Evolutionary conservation across 2,797 vertebrate species (phyloP).

Genomic region (Alosa sapidissima): DNA sequence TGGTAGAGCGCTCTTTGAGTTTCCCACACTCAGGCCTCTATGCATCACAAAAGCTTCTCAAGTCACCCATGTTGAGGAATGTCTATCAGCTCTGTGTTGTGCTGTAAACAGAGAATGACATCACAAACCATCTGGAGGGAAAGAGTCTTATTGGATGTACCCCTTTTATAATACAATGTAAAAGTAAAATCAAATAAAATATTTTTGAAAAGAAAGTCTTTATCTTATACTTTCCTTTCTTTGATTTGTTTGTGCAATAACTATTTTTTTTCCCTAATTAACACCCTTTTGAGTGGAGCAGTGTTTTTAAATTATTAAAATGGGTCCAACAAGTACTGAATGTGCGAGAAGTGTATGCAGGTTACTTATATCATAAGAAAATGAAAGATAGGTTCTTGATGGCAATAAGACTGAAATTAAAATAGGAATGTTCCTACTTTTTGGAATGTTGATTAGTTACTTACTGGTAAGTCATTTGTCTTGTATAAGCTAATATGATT

Average conservation of each 20-base stretch:
- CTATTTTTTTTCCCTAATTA: too few species aligned
- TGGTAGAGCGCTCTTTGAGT: background rate
- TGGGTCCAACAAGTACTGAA: too few species aligned
- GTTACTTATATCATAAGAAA: background rate
- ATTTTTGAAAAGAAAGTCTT: too few species aligned
- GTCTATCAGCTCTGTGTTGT: constrained; percentile 1
- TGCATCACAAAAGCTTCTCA: background rate
- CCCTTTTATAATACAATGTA: background rate
- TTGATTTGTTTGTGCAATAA: too few species aligned
- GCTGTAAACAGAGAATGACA: background rate
- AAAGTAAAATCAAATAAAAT: background rate
- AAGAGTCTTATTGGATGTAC: background rate
- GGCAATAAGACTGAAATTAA: background rate
- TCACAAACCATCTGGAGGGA: constrained; percentile 24
- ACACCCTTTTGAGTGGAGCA: too few species aligned
- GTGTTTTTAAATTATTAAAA: too few species aligned
- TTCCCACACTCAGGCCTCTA: constrained; percentile 30
- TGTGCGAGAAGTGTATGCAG: background rate
- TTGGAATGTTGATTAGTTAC: background rate
- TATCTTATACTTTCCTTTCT: too few species aligned
- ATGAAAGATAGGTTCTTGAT: background rate
- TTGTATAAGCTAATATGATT: background rate
- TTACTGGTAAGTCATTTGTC: too few species aligned
- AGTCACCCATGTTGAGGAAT: constrained; percentile 12
- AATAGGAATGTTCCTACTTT: background rate